A percentile compares a stretch with the other conserved stretches of the same genome.
phyloP scores from a whole-genome alignment of 2,888 invertebrate species.

The Amorpha juglandis region DNA sequence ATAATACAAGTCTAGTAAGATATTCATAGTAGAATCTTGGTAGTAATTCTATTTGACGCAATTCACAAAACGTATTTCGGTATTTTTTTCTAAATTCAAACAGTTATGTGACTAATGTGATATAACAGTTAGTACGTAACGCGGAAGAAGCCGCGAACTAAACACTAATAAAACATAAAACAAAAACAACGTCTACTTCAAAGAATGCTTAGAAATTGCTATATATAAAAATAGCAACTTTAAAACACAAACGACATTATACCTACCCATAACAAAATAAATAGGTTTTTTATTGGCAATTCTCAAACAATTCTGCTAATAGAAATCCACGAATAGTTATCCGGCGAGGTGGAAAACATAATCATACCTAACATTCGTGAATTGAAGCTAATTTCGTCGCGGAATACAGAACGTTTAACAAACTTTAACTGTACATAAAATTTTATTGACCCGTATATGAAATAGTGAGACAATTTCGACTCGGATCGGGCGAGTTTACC shows the following conservation, averaged over 20 bases:
- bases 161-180: too few relatives aligned
- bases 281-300: neutral
- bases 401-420: constrained; percentile 70
- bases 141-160: too few relatives aligned
- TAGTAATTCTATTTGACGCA: too few relatives aligned
- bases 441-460: constrained; percentile 83
- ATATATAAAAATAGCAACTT: neutral
- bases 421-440: constrained; percentile 82
- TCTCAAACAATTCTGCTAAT: constrained; percentile 7
- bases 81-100: too few relatives aligned
- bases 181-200: too few relatives aligned
- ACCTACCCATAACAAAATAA: too few relatives aligned
- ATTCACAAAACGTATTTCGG: too few relatives aligned
- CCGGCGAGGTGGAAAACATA: neutral
- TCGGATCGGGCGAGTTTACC: constrained; percentile 69
- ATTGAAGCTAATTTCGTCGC: constrained; percentile 48
- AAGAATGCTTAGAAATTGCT: too few relatives aligned
- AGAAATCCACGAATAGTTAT: neutral
- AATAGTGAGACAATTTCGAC: constrained; percentile 78
- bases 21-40: too few relatives aligned
- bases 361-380: constrained; percentile 32
- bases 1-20: too few relatives aligned
- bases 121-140: too few relatives aligned
- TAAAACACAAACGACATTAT: neutral
- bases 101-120: too few relatives aligned